Evolutionary conservation across 2,888 invertebrate genomes (phyloP).

Genomic region (Dendrolimus pini): DNA sequence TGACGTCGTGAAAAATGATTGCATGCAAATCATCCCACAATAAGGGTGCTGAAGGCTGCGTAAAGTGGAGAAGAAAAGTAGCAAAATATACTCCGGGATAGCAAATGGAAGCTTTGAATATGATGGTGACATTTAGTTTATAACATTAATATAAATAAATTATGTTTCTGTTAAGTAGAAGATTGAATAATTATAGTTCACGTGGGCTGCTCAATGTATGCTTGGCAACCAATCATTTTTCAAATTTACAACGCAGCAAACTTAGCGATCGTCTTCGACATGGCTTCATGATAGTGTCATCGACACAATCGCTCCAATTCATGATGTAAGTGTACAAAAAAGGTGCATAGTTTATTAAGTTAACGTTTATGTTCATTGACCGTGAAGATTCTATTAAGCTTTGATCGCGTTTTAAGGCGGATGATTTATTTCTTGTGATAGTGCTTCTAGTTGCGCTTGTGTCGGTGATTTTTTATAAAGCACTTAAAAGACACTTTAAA

Average conservation of each 20-base stretch:
- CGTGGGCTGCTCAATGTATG: neutral
- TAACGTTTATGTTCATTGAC: neutral
- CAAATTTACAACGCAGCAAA: neutral
- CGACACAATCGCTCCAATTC: slow-evolving; percentile 8
- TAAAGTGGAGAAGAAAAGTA: too few relatives aligned
- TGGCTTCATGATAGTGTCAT: slow-evolving; percentile 13
- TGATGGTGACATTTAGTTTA: too few relatives aligned
- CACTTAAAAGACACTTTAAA: slow-evolving; percentile 7
- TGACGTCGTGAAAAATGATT: too few relatives aligned
- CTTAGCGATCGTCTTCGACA: slow-evolving; percentile 7
- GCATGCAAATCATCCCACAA: too few relatives aligned
- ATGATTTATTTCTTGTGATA: slow-evolving; percentile 9
- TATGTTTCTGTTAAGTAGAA: neutral
- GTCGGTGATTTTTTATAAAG: slow-evolving; percentile 9
- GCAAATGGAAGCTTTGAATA: too few relatives aligned
- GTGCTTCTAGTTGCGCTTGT: too few relatives aligned
- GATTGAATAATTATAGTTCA: neutral
- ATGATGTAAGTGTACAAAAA: neutral
- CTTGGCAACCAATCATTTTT: neutral
- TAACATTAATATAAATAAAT: slow-evolving; percentile 4
- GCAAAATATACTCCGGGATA: too few relatives aligned
- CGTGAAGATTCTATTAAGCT: neutral
- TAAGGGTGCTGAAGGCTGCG: too few relatives aligned
- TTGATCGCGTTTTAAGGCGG: slow-evolving; percentile 10
- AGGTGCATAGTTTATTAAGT: neutral